These are phyloP conservation scores for Phataginus tricuspis DNA, from an alignment of 2,797 vertebrate species.

Conservation along the genomic window DNA sequence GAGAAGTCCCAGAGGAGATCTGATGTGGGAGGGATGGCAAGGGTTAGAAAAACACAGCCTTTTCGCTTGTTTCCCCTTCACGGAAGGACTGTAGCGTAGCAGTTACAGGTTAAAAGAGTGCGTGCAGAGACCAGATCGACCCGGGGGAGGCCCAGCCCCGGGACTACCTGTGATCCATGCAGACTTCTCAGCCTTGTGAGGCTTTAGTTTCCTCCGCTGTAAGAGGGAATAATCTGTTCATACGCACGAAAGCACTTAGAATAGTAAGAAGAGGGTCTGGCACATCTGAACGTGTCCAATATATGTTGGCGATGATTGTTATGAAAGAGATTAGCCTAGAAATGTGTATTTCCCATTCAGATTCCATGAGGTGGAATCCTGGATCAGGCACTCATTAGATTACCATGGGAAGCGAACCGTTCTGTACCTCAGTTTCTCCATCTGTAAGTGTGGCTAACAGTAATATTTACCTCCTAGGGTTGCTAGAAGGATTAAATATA, in stretches of 20 bases:
- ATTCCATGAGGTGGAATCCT: not conserved
- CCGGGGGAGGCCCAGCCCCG: not conserved
- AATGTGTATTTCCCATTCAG: not conserved
- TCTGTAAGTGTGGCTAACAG: not conserved
- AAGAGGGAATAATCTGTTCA: not conserved
- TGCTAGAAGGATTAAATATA: not conserved
- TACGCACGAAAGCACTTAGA: not conserved
- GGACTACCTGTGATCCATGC: not conserved
- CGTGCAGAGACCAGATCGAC: not conserved
- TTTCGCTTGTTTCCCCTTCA: not conserved
- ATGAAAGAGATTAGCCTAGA: not conserved
- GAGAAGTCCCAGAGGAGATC: not conserved
- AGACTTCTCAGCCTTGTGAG: not conserved
- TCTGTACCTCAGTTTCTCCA: not conserved
- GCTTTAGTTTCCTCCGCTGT: not conserved
- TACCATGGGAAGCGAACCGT: not conserved
- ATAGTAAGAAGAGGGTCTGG: not conserved
- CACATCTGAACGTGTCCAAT: not conserved
- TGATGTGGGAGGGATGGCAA: not conserved
- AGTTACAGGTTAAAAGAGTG: not conserved
- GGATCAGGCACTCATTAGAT: not conserved
- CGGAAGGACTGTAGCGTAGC: not conserved
- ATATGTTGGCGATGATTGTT: not conserved
- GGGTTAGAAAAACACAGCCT: not conserved
- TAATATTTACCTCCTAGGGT: not conserved